Evolutionary conservation across 2,888 invertebrate genomes (phyloP).

Genomic region (Limnephilus lunatus): DNA sequence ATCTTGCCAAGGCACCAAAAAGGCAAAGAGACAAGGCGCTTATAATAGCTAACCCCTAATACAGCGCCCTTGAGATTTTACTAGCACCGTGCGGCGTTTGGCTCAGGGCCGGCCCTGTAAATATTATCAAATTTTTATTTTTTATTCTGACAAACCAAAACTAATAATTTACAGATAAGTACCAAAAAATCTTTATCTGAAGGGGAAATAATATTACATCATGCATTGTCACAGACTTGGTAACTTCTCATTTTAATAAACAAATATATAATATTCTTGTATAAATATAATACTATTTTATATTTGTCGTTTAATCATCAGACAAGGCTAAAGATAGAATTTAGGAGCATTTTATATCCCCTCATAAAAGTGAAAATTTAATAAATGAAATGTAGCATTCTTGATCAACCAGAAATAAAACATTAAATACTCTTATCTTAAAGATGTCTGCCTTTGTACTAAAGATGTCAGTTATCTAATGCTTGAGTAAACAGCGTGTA

Average conservation of each 20-base stretch:
- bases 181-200: no score
- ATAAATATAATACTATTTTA: no score
- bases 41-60: no score
- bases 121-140: no score
- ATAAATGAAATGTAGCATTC: conserved; percentile 3
- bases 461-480: neutral
- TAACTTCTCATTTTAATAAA: neutral
- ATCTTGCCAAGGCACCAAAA: no score
- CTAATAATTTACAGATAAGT: no score
- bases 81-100: no score
- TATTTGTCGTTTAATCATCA: neutral
- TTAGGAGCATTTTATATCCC: neutral
- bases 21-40: no score
- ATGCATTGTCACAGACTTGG: neutral
- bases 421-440: conserved; percentile 25
- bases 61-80: no score
- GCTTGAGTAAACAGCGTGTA: neutral
- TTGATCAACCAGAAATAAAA: conserved; percentile 20
- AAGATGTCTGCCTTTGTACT: neutral
- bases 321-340: neutral
- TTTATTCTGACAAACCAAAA: no score
- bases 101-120: no score
- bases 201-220: no score
- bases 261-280: neutral
- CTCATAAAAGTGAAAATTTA: neutral